Base-by-base conservation (phyloP, 2,888 invertebrate species). In the Volucella inflata region DNA sequence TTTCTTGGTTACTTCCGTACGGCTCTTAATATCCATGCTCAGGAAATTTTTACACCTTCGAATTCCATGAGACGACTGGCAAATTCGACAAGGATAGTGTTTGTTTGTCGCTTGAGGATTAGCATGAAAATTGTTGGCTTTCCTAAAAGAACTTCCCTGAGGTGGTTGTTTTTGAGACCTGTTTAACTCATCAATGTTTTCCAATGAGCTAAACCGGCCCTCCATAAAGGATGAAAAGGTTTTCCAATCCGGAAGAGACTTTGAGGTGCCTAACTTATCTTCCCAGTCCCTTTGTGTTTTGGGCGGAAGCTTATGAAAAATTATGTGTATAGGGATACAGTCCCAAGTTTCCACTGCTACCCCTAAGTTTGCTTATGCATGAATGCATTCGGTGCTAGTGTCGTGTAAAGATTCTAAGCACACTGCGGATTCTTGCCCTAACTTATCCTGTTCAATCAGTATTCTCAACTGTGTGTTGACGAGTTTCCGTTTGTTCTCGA, bases 381-480 rank as follows among this genome's bases (percentile, higher is more conserved):
- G 50, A n/a, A 59, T 17, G 36, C 50, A 60, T 14, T 70, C 60
- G 8, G 4, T 30, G 21, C 72, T 60, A 14, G 72, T 72, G 30
- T 51, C 60, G n/a, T 72, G 72, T 8, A 70, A n/a, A 0, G 59
- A 8, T 17, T 59, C 30, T 17, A 59, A 42, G 0, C 16, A 38
- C 10, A 11, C 36, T 2, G 57, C 70, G 3, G 70, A 57, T 48
- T 59, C 57, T 48, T 70, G 46, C 8, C 46, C 36, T 10, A 72
- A 36, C 36, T 40, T 60, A 4, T 11, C 30, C 14, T 60, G 72
- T 12, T 72, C 51, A 12, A 72, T 50, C 14, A 72, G 36, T 12
- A 60, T 60, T 16, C 50, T 60, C 17, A 72, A 42, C 14, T 72
- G 72, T 3, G 48, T 50, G 12, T 68, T 68, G 1, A 68, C 67